Evolutionary conservation across 2,113 vertebrate genomes (phyloP).

Genomic region (Nettapus auritus): DNA sequence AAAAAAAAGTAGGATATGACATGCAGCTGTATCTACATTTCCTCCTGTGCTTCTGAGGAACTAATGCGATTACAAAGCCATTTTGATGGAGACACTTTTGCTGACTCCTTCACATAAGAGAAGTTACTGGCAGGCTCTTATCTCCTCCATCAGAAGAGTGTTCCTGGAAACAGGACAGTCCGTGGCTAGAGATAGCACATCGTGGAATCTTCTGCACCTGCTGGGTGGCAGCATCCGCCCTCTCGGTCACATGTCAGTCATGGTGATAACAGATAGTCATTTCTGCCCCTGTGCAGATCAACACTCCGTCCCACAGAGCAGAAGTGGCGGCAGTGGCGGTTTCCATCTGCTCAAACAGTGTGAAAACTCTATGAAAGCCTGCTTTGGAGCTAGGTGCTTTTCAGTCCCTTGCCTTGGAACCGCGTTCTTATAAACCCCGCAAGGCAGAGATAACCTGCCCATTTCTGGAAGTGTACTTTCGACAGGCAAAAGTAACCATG

Average conservation of each 20-base stretch:
- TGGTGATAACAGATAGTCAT: not conserved
- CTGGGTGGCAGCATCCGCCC: slow-evolving; percentile 11
- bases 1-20: not conserved
- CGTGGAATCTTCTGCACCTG: slow-evolving; percentile 49
- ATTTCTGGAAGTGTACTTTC: not conserved
- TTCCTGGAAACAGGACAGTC: slow-evolving; percentile 54
- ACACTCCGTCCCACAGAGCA: slow-evolving; percentile 11
- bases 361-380: not conserved
- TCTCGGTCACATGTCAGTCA: not conserved
- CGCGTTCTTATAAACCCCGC: rapidly evolving
- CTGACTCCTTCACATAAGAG: not conserved
- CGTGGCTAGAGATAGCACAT: slow-evolving; percentile 27
- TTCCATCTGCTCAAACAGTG: slow-evolving; percentile 16
- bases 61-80: not conserved
- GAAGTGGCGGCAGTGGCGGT: slow-evolving; percentile 28
- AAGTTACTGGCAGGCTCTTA: slow-evolving; percentile 46
- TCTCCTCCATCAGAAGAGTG: slow-evolving; percentile 27
- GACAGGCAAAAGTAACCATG: not conserved
- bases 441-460: not conserved
- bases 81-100: not conserved
- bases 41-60: not conserved
- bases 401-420: not conserved
- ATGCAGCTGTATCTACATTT: not conserved
- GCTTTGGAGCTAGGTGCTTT: not conserved
- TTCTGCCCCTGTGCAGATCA: not conserved